These are phyloP conservation scores for Crambe crambe DNA, from an alignment of 37 sponge, comb jelly and placozoan species.

Conservation along the genomic window DNA sequence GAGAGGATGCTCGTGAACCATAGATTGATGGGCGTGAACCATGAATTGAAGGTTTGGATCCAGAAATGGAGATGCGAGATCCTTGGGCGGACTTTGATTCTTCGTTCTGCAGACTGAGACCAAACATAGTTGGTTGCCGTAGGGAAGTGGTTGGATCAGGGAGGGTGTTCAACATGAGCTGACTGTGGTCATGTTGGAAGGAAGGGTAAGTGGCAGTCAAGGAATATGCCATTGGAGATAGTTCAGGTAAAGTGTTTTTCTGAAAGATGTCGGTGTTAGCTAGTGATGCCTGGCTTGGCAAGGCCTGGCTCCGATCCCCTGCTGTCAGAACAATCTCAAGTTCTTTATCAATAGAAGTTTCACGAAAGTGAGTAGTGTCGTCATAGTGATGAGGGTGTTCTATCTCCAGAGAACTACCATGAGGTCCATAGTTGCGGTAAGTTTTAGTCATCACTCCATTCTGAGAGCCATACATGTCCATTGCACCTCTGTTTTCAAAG, in stretches of 20 bases:
- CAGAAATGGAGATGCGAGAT: slow-evolving; percentile 10
- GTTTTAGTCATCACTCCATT: background rate
- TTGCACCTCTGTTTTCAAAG: background rate
- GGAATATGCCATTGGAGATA: slow-evolving; percentile 36
- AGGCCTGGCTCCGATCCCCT: background rate
- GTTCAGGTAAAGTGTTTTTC: slow-evolving; percentile 12
- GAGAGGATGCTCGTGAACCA: background rate
- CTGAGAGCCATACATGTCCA: background rate
- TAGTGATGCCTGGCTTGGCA: background rate
- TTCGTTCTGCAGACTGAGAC: slow-evolving; percentile 17
- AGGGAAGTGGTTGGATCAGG: slow-evolving; percentile 21
- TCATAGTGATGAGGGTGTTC: background rate
- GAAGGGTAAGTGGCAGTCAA: background rate
- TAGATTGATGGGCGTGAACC: slow-evolving; percentile 7
- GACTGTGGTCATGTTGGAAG: too few relatives aligned
- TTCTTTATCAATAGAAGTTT: background rate
- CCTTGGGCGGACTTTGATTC: slow-evolving; percentile 35
- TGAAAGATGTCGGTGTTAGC: slow-evolving; percentile 2
- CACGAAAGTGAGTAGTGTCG: background rate
- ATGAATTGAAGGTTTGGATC: slow-evolving; percentile 5
- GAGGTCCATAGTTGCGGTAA: background rate
- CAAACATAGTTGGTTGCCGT: slow-evolving; percentile 23
- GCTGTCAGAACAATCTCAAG: background rate
- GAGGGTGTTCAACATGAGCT: background rate
- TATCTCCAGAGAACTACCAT: background rate